Evolutionary conservation across 2,113 vertebrate genomes (phyloP).

Genomic region (Eidolon helvum): DNA sequence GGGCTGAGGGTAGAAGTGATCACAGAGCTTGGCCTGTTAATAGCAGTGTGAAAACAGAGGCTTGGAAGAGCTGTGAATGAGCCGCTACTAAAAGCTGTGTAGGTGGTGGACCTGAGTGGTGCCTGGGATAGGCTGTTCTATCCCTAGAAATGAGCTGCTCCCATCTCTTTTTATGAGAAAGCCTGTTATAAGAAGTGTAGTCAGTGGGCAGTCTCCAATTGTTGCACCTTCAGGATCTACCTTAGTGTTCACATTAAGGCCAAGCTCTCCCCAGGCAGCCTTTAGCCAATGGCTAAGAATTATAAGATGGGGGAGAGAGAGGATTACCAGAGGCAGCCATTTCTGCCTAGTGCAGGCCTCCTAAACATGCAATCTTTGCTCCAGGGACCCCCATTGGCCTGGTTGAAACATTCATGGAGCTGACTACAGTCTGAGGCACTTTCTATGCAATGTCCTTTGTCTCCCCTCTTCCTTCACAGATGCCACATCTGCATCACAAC

Average conservation of each 20-base stretch:
- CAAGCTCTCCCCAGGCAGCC: not conserved
- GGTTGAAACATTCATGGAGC: not conserved
- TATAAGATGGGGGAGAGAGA: accelerated
- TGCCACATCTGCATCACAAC: not conserved
- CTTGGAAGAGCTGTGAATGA: not conserved
- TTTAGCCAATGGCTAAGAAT: not conserved
- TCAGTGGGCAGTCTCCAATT: too few species aligned
- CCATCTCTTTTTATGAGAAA: not conserved
- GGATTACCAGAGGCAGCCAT: not conserved
- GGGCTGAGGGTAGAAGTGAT: not conserved
- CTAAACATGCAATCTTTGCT: accelerated
- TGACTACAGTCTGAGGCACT: not conserved
- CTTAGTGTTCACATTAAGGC: too few species aligned
- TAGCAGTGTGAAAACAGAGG: not conserved
- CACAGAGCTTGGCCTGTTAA: not conserved
- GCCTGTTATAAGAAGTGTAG: too few species aligned
- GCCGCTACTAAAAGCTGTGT: accelerated
- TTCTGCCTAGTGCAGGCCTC: not conserved
- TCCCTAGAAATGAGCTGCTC: not conserved
- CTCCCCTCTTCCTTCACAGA: not conserved
- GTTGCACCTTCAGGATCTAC: not conserved
- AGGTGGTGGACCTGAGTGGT: not conserved
- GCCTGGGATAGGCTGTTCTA: not conserved
- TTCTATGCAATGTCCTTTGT: not conserved
- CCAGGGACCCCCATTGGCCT: not conserved